A percentile compares a stretch with the other conserved stretches of the same genome.
Conservation (phyloP, 2,797 vertebrate species). For the Silurus lanzhouensis region DNA sequence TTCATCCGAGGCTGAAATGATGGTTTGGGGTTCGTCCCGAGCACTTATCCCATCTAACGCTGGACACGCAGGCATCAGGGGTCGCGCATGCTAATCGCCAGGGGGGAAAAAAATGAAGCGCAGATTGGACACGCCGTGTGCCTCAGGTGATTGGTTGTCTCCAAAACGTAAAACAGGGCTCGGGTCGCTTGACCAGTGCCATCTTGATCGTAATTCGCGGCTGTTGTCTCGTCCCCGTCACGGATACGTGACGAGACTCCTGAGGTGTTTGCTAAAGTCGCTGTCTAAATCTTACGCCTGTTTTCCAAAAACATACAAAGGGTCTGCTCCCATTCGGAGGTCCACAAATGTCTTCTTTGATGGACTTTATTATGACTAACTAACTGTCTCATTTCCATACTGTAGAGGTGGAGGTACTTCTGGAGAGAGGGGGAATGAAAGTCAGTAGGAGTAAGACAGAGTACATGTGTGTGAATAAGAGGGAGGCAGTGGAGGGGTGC, state of each 20-base stretch:
- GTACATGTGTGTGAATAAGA: too few species aligned
- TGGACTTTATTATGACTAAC: not conserved
- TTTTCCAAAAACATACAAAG: not conserved
- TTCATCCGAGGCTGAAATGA: constrained; percentile 69
- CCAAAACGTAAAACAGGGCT: constrained; percentile 38
- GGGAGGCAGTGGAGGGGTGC: too few species aligned
- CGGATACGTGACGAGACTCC: constrained; percentile 11
- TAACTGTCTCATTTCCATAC: not conserved
- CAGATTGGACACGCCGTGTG: constrained; percentile 57
- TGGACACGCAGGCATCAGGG: constrained; percentile 63
- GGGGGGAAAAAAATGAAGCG: constrained; percentile 24
- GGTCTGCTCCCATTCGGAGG: not conserved
- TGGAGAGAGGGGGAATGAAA: too few species aligned
- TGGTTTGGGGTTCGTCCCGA: constrained; percentile 57
- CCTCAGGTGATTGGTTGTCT: constrained; percentile 47
- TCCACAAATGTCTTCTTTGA: not conserved
- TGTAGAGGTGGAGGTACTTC: too few species aligned
- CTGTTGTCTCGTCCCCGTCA: constrained; percentile 34
- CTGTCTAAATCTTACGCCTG: not conserved
- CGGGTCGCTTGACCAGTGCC: constrained; percentile 40
- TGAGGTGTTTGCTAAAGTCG: not conserved
- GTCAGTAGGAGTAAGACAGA: too few species aligned
- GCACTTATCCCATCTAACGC: constrained; percentile 57
- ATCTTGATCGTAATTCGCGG: constrained; percentile 46
- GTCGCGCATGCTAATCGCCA: constrained; percentile 52